A percentile compares a stretch with the other conserved stretches of the same genome.
Conservation (phyloP, 2,113 vertebrate genomes). For the Athene noctua region DNA sequence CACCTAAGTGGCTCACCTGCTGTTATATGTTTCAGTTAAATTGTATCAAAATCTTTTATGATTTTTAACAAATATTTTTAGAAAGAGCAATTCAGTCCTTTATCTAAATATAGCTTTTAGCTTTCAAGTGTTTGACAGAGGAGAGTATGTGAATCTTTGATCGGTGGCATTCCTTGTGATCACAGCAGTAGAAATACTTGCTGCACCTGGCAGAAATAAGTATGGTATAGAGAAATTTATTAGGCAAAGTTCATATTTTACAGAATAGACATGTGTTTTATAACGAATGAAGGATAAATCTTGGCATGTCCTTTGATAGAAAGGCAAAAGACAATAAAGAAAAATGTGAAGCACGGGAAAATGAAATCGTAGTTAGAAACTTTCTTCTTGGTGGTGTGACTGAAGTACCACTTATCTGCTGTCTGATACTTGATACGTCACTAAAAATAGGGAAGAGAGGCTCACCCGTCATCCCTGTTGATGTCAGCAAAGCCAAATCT, state of each 20-base stretch:
- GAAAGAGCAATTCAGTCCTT: background rate
- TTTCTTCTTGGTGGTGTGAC: background rate
- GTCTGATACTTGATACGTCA: background rate
- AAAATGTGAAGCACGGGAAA: background rate
- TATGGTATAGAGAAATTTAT: background rate
- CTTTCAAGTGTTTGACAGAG: background rate
- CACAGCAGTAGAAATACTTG: background rate
- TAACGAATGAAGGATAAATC: background rate
- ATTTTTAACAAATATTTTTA: conserved; percentile 17
- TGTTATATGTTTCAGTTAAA: background rate
- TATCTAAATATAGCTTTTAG: background rate
- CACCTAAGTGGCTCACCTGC: background rate
- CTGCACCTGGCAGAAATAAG: background rate
- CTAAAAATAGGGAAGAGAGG: conserved; percentile 26
- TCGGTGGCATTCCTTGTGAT: background rate
- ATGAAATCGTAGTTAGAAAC: background rate
- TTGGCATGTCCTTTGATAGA: background rate
- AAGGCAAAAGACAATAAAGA: background rate
- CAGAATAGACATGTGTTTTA: background rate
- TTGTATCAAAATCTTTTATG: background rate
- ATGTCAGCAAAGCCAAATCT: background rate
- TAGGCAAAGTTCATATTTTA: background rate
- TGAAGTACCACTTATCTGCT: background rate
- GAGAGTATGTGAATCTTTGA: background rate
- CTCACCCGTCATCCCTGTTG: background rate